Percentiles rank a stretch among this genome's conserved stretches.
These are phyloP conservation scores for Lanistes nyassanus DNA, from an alignment of 1,140 invertebrate species.

Conservation along the genomic window DNA sequence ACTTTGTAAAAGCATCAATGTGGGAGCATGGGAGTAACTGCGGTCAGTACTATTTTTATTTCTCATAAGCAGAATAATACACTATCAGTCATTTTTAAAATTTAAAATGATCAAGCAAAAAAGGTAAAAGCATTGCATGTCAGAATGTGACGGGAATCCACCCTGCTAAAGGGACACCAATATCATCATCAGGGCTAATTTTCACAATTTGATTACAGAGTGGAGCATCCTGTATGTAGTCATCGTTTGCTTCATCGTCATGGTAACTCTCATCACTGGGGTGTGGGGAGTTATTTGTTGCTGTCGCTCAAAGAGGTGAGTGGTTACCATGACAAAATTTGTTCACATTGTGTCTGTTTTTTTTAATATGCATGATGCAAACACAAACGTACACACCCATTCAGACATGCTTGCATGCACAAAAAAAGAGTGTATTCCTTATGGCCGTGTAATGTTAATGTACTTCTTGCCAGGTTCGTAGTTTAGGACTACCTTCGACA, in stretches of 20 bases:
- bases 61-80: no score
- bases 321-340: not conserved
- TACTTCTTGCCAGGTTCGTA: no score
- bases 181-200: no score
- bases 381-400: constrained; percentile 8
- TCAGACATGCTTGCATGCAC: not conserved
- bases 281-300: constrained; percentile 78
- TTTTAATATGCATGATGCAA: constrained; percentile 59
- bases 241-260: constrained; percentile 76
- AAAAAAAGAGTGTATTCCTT: constrained; percentile 7
- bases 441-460: no score
- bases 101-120: no score
- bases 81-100: no score
- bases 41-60: constrained; percentile 77
- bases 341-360: not conserved
- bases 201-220: constrained; percentile 69
- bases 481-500: no score
- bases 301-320: constrained; percentile 53
- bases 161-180: no score
- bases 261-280: constrained; percentile 74
- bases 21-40: constrained; percentile 79
- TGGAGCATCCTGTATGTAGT: constrained; percentile 91
- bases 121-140: no score
- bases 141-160: no score
- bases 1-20: constrained; percentile 75